Evolutionary conservation across 2,888 invertebrate species (phyloP), one percentile per base, ranked within the genome.

Genomic region (Agrotis segetum): DNA sequence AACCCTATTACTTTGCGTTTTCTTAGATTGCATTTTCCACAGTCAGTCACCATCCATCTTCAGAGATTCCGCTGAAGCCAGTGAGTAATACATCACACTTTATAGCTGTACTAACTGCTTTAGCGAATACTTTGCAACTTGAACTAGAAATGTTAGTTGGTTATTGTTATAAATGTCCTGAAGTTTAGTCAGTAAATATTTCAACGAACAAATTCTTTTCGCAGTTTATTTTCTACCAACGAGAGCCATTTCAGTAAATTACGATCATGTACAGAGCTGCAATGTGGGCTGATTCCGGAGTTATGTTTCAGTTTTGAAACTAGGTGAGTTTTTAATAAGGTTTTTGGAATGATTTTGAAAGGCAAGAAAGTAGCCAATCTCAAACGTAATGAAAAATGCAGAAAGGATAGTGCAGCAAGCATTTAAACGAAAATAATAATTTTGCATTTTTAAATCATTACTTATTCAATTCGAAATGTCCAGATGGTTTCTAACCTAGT

Each of bases 81-180:
- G 76, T 50, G 14, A 34, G 76, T 50, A 63, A 63, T 74, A 19
- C 49, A 63, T 63, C 53, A 53, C 14, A 17, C 16, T 46, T 63
- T 59, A 63, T 63, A 34, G 63, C 49, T 47, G 13, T 2, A 46
- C 34, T 55, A 24, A 56, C 68, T 68, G n/a, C 17, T 58, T 56
- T 40, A 55, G 55, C n/a, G 7, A 69, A 40, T 47, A 63, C 68
- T 53, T 52, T 49, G 47, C 47, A 9, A 62, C 21, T 49, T 34
- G 59, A 19, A 21, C 14, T 2, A 49, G 24, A 58, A 49, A 34
- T 19, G 5, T 49, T n/a, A 49, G 60, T 29, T 19, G 9, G 11
- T 34, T n/a, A 11, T 5, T 55, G 24, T 11, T 14, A 7, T 6
- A 44, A 21, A 63, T 59, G 3, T 17, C 14, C 5, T 21, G 16